Percentiles rank a stretch among this genome's conserved stretches.
Evolutionary conservation across 2,888 invertebrate genomes (phyloP).

Genomic region (Pachymerium ferrugineum): DNA sequence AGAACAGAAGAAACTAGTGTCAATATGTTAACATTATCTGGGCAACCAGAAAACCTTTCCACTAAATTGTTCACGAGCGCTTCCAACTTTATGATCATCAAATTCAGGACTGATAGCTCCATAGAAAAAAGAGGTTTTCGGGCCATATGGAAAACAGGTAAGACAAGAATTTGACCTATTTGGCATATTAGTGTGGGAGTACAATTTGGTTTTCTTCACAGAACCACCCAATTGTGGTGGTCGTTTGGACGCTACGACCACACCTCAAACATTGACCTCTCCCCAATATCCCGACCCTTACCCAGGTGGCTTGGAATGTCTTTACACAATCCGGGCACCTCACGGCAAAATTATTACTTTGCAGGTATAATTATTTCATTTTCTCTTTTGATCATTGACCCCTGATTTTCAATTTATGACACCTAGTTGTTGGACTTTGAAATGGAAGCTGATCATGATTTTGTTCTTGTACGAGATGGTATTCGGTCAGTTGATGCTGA

Average conservation of each 20-base stretch:
- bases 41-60: slow-evolving; percentile 72
- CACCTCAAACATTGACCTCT: slow-evolving; percentile 80
- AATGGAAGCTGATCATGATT: slow-evolving; percentile 57
- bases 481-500: slow-evolving; percentile 76
- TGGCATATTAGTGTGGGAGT: slow-evolving; percentile 15
- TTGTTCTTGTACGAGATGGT: slow-evolving; percentile 84
- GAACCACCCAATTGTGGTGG: slow-evolving; percentile 85
- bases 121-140: slow-evolving; percentile 86
- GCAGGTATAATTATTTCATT: slow-evolving; percentile 54
- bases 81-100: slow-evolving; percentile 96
- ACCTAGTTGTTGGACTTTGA: slow-evolving; percentile 46
- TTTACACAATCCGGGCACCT: slow-evolving; percentile 85
- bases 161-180: slow-evolving; percentile 23
- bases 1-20: slow-evolving; percentile 89
- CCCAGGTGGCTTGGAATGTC: slow-evolving; percentile 92
- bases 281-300: slow-evolving; percentile 89
- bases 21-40: slow-evolving; percentile 84
- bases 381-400: neutral
- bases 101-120: slow-evolving; percentile 90
- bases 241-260: slow-evolving; percentile 74
- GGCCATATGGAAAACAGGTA: slow-evolving; percentile 43
- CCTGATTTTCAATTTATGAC: neutral
- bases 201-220: too few relatives aligned
- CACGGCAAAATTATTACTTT: slow-evolving; percentile 86
- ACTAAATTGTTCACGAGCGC: slow-evolving; percentile 84